These are phyloP conservation scores for Dasyurus viverrinus DNA, from an alignment of 2,113 vertebrate genomes.

Conservation along the genomic window DNA sequence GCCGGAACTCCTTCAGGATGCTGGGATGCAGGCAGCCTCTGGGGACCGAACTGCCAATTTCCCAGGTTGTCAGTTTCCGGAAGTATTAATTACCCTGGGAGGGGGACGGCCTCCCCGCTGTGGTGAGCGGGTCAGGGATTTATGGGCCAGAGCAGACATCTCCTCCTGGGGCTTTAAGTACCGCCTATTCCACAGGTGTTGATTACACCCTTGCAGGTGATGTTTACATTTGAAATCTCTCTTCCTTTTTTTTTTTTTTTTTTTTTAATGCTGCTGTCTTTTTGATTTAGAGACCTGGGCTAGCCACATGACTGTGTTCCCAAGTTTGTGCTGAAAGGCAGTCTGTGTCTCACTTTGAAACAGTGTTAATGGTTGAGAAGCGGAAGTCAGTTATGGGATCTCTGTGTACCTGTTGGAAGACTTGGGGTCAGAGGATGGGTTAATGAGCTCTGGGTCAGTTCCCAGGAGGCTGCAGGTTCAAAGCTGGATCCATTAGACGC, in stretches of 20 bases:
- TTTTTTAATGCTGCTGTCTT: background rate
- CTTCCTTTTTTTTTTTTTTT: too few species aligned
- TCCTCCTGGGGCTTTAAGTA: slow-evolving; percentile 29
- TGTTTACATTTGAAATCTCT: background rate
- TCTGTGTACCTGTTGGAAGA: background rate
- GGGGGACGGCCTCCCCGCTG: background rate
- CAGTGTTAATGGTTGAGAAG: background rate
- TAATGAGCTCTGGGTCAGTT: background rate
- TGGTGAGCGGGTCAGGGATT: background rate
- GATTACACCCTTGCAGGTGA: background rate
- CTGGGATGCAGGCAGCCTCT: background rate
- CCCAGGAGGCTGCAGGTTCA: background rate
- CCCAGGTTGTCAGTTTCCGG: background rate
- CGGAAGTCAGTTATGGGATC: background rate
- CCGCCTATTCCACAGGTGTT: background rate
- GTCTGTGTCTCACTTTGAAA: background rate
- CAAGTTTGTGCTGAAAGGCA: background rate
- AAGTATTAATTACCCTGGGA: background rate
- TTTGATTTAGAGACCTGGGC: background rate
- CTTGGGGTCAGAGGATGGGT: background rate
- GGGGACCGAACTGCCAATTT: background rate
- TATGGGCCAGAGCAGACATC: background rate
- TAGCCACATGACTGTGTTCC: background rate
- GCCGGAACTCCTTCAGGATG: background rate
- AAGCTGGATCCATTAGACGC: background rate